A percentile compares a stretch with the other conserved stretches of the same genome.
phyloP scores from a whole-genome alignment of 1,140 invertebrate genomes.

The Pomacea maculata region DNA sequence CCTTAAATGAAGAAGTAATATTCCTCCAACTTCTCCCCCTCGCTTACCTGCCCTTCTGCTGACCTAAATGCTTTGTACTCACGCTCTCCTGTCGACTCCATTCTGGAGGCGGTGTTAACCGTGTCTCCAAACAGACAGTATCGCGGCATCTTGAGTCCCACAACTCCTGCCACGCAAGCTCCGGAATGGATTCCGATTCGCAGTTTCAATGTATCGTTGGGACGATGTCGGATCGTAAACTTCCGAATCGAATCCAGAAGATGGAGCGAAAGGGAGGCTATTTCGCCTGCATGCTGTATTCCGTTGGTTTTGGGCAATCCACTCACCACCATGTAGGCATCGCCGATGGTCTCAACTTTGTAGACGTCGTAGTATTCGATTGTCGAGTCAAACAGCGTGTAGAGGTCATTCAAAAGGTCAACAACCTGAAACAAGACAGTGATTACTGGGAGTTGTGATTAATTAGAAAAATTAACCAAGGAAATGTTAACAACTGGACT shows the following conservation, averaged over 20 bases:
- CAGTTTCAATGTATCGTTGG: conserved; percentile 83
- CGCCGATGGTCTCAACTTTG: conserved; percentile 60
- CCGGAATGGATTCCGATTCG: conserved; percentile 91
- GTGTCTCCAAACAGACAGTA: conserved; percentile 64
- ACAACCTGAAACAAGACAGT: conserved; percentile 66
- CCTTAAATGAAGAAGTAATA: too few relatives aligned
- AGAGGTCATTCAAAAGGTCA: conserved; percentile 59
- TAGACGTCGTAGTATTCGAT: conserved; percentile 64
- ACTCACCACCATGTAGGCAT: conserved; percentile 63
- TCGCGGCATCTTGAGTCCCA: conserved; percentile 67
- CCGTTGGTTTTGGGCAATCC: conserved; percentile 69
- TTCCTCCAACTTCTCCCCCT: too few relatives aligned
- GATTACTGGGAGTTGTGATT: too few relatives aligned
- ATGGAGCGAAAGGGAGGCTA: conserved; percentile 87
- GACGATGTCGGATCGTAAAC: conserved; percentile 88
- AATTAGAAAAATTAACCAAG: too few relatives aligned
- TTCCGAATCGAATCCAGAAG: conserved; percentile 83
- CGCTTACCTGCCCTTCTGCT: too few relatives aligned
- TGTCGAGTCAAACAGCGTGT: conserved; percentile 61
- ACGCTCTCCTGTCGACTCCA: conserved; percentile 61
- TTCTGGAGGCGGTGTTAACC: conserved; percentile 62
- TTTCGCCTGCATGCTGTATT: conserved; percentile 82
- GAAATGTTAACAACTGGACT: too few relatives aligned
- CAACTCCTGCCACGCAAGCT: conserved; percentile 70
- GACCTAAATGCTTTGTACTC: conserved; percentile 18